phyloP scores from a whole-genome alignment of 2,797 vertebrate genomes.

The Leptatherina wallacei region DNA sequence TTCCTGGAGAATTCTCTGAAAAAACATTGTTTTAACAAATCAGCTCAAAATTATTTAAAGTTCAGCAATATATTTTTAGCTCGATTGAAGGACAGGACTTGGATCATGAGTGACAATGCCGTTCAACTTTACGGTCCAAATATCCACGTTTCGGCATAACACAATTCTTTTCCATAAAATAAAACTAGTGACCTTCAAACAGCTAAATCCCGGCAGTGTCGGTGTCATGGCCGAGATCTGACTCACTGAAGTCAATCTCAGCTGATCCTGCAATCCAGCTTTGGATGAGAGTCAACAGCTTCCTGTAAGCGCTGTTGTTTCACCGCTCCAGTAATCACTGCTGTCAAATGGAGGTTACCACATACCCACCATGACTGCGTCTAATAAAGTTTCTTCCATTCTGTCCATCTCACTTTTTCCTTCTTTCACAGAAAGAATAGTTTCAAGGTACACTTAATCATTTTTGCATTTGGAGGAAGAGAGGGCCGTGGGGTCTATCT shows the following conservation, averaged over 20 bases:
- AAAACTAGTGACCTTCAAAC: background rate
- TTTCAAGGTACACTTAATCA: slow-evolving; percentile 62
- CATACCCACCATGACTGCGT: slow-evolving; percentile 60
- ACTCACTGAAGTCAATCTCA: slow-evolving; percentile 29
- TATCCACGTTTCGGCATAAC: background rate
- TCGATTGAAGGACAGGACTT: background rate
- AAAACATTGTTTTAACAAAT: background rate
- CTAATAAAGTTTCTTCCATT: slow-evolving; percentile 60
- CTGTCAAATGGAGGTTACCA: slow-evolving; percentile 57
- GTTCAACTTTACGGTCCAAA: background rate
- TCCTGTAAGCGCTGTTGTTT: slow-evolving; percentile 73
- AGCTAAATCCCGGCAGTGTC: background rate
- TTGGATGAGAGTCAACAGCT: slow-evolving; percentile 65
- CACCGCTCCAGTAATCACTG: slow-evolving; percentile 59
- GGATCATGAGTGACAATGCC: background rate
- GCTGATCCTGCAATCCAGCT: slow-evolving; percentile 35
- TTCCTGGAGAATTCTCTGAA: background rate
- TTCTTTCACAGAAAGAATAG: slow-evolving; percentile 38
- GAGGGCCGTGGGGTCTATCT: slow-evolving; percentile 39
- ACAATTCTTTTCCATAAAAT: background rate
- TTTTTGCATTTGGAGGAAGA: slow-evolving; percentile 24
- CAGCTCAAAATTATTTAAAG: background rate
- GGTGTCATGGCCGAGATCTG: slow-evolving; percentile 16
- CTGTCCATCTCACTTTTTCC: slow-evolving; percentile 72
- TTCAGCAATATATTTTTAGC: background rate